Base-by-base conservation (phyloP, 2,797 vertebrate genomes). In the Labeo calbasu region DNA sequence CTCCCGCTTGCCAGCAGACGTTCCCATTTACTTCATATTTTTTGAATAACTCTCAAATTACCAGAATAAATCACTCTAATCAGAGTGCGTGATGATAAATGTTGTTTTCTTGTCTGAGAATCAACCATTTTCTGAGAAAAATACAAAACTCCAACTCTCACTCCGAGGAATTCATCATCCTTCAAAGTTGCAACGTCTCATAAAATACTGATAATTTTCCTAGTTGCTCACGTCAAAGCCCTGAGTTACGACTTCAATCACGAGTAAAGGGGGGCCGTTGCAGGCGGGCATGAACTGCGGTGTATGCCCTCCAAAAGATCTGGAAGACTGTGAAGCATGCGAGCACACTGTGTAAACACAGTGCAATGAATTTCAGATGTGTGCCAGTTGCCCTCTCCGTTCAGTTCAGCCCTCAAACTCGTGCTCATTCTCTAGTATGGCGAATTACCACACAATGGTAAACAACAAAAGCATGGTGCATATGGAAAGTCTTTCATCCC, bases 301-400 rank as follows among this genome's bases (percentile, higher is more conserved):
- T 72, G 81, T 79, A 76, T 84, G 77, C 83, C 75, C 81, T 85
- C 75, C 32, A 23, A 81, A 86, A 51, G 89, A 87, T 86, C 79
- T 85, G 84, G 66, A 84, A 86, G 87, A 86, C 83, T 81, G 82
- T 65, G 71, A 88, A 83, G 84, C 83, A 85, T 85, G 85, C 84
- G 5, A 88, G 82, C 63, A 82, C 73, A 76, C 85, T 80, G 86
- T 85, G 86, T 87, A 86, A 89, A 87, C 87, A 85, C 14, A 40
- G 19, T 36, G 32, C 82, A 82, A 90, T 88, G 84, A 82, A 81
- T 87, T 86, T 86, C 86, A 87, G 83, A 88, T 88, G 86, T 85
- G 82, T 69, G 79, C 78, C 68, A 61, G 83, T 69, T 82, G 86
- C 57, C 82, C 80, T 85, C 23, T 17, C 84, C 79, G 79, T 83